Conservation (phyloP, 2,888 invertebrate species). For the Orgyia antiqua region DNA sequence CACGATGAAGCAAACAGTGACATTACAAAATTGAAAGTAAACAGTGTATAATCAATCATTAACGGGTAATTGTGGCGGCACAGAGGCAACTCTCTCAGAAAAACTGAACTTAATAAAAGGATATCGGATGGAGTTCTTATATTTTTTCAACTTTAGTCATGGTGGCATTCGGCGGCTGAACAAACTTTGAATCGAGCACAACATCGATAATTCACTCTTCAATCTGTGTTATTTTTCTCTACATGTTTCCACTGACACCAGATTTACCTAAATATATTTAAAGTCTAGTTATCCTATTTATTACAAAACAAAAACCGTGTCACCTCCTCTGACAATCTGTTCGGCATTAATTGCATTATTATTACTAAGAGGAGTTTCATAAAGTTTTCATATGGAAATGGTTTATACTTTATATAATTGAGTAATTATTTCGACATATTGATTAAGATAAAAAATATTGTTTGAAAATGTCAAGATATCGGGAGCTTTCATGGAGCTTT, state of each 20-base stretch:
- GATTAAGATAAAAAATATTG: too few species aligned
- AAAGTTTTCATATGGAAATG: too few species aligned
- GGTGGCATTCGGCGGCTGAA: conserved; percentile 55
- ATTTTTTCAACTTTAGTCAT: conserved; percentile 47
- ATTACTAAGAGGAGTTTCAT: too few species aligned
- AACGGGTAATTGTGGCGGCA: conserved; percentile 51
- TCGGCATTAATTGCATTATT: too few species aligned
- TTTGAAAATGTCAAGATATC: too few species aligned
- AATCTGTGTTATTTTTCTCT: conserved; percentile 45
- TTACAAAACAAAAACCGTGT: too few species aligned
- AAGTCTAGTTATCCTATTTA: too few species aligned
- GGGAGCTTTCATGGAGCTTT: too few species aligned
- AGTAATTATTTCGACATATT: too few species aligned
- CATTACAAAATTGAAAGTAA: conserved; percentile 58
- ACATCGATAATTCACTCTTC: conserved; percentile 72
- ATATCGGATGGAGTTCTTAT: conserved; percentile 49
- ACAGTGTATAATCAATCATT: conserved; percentile 69
- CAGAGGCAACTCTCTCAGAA: conserved; percentile 32
- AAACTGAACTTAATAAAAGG: conserved; percentile 59
- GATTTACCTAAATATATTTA: neutral
- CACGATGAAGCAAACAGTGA: conserved; percentile 51
- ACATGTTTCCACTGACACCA: conserved; percentile 46
- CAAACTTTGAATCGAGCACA: conserved; percentile 63
- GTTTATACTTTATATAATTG: too few species aligned
- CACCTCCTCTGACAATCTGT: too few species aligned